Conservation (phyloP, 2,797 vertebrate genomes). For the Bradypodion ventrale region DNA sequence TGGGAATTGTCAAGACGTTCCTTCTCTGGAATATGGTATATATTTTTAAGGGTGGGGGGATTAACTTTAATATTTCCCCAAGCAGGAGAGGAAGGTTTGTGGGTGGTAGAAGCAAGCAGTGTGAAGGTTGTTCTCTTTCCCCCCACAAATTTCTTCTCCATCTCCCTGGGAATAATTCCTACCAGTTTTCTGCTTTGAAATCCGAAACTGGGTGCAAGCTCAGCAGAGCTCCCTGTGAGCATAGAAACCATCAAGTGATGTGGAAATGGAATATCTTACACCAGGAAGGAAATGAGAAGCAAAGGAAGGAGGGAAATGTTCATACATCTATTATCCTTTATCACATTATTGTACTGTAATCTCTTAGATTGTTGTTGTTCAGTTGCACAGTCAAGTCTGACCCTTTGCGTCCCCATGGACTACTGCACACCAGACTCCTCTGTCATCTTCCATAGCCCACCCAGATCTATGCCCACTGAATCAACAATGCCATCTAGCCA, state of each 20-base stretch:
- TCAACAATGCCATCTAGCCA: too few relatives aligned
- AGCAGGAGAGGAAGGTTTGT: not conserved
- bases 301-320: constrained; percentile 8
- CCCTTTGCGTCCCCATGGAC: too few relatives aligned
- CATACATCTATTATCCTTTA: not conserved
- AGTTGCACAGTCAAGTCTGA: too few relatives aligned
- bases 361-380: too few relatives aligned
- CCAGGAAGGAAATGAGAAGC: not conserved
- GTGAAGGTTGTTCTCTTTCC: not conserved
- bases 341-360: not conserved
- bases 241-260: constrained; percentile 68
- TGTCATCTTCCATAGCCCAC: too few relatives aligned
- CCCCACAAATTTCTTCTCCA: constrained; percentile 1
- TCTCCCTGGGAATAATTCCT: constrained; percentile 37
- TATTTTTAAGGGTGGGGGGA: not conserved
- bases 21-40: not conserved
- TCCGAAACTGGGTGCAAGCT: constrained; percentile 59
- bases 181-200: constrained; percentile 55
- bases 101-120: not conserved
- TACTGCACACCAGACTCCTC: too few relatives aligned
- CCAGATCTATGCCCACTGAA: too few relatives aligned
- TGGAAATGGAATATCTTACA: constrained; percentile 60
- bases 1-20: accelerated
- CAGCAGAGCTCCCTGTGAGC: constrained; percentile 65
- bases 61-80: not conserved